A percentile compares a stretch with the other conserved stretches of the same genome.
Evolutionary conservation across 1,140 invertebrate genomes (phyloP).

Genomic region (Drosophila azteca): DNA sequence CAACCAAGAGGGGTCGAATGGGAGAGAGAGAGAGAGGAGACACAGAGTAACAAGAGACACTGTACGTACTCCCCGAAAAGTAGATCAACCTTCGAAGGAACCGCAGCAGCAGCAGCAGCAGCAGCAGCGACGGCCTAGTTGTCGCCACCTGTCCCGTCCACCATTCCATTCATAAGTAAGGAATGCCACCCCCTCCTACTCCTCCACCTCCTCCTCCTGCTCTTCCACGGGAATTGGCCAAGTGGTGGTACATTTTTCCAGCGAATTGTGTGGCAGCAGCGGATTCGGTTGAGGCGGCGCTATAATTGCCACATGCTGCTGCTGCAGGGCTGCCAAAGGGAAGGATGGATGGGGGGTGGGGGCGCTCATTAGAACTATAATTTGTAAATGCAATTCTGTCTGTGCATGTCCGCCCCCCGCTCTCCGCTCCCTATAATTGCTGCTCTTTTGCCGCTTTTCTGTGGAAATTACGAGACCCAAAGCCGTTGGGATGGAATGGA

Average conservation of each 20-base stretch:
- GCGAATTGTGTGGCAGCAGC: constrained; percentile 36
- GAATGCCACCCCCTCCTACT: neutral
- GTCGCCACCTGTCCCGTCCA: constrained; percentile 30
- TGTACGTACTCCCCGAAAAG: constrained; percentile 16
- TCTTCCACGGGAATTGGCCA: constrained; percentile 60
- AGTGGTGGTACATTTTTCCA: constrained; percentile 31
- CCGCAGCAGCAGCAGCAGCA: no score
- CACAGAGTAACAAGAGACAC: no score
- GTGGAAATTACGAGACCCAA: constrained; percentile 46
- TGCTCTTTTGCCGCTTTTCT: constrained; percentile 33
- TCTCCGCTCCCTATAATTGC: constrained; percentile 39
- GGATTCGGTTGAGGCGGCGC: neutral
- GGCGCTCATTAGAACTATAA: constrained; percentile 74
- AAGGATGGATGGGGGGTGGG: no score
- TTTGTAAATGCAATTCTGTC: constrained; percentile 75
- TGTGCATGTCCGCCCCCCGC: constrained; percentile 19
- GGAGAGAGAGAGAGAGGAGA: constrained; percentile 5
- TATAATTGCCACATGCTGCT: constrained; percentile 10
- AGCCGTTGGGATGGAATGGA: neutral
- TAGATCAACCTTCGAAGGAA: constrained; percentile 24
- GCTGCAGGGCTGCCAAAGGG: constrained; percentile 9
- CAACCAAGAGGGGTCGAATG: neutral
- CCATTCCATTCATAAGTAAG: constrained; percentile 57
- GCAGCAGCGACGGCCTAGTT: constrained; percentile 44
- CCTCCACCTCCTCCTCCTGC: neutral